phyloP scores from a whole-genome alignment of 2,113 vertebrate genomes.

The Ctenomys sociabilis region DNA sequence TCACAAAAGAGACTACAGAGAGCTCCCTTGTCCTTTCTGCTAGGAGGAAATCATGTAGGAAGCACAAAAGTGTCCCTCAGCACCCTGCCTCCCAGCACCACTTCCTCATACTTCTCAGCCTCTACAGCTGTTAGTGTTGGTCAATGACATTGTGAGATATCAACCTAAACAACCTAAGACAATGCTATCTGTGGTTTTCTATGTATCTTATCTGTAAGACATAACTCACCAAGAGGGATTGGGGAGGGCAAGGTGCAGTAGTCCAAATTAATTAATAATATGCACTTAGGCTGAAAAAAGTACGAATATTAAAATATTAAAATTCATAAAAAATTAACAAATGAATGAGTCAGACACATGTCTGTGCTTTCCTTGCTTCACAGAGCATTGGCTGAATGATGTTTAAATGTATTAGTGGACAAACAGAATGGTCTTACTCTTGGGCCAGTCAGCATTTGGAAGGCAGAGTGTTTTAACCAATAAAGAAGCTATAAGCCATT shows the following conservation, averaged over 20 bases:
- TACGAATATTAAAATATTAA: constrained; percentile 4
- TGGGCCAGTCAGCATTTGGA: constrained; percentile 10
- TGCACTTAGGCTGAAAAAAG: not conserved
- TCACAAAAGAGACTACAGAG: not conserved
- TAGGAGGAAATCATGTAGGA: not conserved
- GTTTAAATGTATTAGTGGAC: not conserved
- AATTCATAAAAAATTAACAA: not conserved
- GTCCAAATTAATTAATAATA: not conserved
- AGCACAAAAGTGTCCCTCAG: not conserved
- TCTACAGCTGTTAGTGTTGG: not conserved
- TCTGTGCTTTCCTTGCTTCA: not conserved
- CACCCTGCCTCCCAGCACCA: not conserved
- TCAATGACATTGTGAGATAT: not conserved
- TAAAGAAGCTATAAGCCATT: not conserved
- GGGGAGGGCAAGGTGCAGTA: not conserved
- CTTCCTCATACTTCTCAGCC: not conserved
- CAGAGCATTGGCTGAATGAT: not conserved
- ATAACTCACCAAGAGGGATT: not conserved
- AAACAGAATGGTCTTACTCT: not conserved
- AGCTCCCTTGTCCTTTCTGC: not conserved
- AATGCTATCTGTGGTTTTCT: not conserved
- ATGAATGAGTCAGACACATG: not conserved
- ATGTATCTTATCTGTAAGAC: not conserved
- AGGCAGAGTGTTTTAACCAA: not conserved
- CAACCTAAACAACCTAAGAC: not conserved